Evolutionary conservation across 1,140 invertebrate species (phyloP).

Genomic region (Oedothorax gibbosus): DNA sequence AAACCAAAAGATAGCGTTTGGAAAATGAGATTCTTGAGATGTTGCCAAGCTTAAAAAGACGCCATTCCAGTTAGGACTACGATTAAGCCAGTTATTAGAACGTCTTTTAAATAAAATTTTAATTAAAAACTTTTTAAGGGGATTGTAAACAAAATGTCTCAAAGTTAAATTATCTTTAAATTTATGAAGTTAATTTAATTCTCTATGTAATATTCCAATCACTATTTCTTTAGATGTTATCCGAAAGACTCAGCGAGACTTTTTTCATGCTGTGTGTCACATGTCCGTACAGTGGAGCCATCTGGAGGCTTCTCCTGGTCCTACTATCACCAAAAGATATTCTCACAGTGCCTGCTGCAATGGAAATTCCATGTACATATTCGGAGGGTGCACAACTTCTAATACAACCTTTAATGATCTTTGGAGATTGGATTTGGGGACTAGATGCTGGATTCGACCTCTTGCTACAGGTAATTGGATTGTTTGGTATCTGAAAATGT

Average conservation of each 20-base stretch:
- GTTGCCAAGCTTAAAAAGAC: no score
- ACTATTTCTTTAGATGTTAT: slow-evolving; percentile 77
- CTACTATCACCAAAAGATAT: slow-evolving; percentile 87
- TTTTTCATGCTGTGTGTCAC: slow-evolving; percentile 76
- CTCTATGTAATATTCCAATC: no score
- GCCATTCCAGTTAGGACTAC: no score
- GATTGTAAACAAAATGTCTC: no score
- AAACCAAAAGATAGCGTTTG: no score
- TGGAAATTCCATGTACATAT: slow-evolving; percentile 84
- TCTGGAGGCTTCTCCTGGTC: slow-evolving; percentile 72
- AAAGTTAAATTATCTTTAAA: no score
- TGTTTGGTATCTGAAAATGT: background rate
- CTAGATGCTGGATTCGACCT: slow-evolving; percentile 78
- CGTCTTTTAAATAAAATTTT: no score
- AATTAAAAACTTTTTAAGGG: no score
- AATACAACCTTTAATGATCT: slow-evolving; percentile 97
- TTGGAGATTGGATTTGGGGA: slow-evolving; percentile 91
- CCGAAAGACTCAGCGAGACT: slow-evolving; percentile 76
- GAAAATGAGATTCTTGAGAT: no score
- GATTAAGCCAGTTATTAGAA: no score
- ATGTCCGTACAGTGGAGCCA: slow-evolving; percentile 79
- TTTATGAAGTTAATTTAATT: no score
- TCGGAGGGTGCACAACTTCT: slow-evolving; percentile 92
- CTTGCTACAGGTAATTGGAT: slow-evolving; percentile 67
- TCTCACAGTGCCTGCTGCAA: slow-evolving; percentile 90